A percentile compares a stretch with the other conserved stretches of the same genome.
phyloP scores from a whole-genome alignment of 2,797 vertebrate genomes.

The Chloroceryle amazona region DNA sequence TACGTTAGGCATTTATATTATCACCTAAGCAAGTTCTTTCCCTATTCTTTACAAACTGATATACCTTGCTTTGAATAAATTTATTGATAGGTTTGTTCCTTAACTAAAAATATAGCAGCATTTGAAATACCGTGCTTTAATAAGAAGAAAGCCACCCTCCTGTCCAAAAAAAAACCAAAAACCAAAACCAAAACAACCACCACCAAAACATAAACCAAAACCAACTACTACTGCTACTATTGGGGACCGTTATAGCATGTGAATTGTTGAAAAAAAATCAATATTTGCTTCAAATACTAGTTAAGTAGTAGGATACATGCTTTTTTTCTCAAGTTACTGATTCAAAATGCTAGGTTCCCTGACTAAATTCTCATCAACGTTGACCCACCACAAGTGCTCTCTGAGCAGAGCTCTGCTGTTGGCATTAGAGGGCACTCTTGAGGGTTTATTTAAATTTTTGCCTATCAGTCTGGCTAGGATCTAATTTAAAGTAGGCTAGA shows the following conservation, averaged over 20 bases:
- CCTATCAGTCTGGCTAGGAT: not conserved
- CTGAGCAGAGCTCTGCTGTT: not conserved
- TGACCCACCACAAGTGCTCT: not conserved
- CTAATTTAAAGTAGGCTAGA: not conserved
- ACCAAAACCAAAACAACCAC: not conserved
- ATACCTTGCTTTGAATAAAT: not conserved
- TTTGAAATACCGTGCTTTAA: not conserved
- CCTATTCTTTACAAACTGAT: not conserved
- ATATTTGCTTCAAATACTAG: not conserved
- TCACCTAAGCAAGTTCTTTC: not conserved
- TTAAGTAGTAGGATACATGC: not conserved
- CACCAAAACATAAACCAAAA: not conserved
- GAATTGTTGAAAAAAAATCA: not conserved
- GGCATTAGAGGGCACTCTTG: conserved; percentile 44
- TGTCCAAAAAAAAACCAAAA: not conserved
- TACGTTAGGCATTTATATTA: not conserved
- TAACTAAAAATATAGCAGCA: not conserved
- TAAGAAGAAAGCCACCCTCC: not conserved
- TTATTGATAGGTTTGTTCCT: not conserved
- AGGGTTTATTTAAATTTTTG: not conserved
- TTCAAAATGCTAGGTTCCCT: not conserved
- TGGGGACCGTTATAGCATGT: not conserved
- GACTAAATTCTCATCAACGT: not conserved
- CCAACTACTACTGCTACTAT: not conserved
- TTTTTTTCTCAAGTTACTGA: not conserved